Evolutionary conservation across 2,113 vertebrate species (phyloP), one percentile per base, ranked within the genome.

Genomic region (Ranitomeya variabilis): DNA sequence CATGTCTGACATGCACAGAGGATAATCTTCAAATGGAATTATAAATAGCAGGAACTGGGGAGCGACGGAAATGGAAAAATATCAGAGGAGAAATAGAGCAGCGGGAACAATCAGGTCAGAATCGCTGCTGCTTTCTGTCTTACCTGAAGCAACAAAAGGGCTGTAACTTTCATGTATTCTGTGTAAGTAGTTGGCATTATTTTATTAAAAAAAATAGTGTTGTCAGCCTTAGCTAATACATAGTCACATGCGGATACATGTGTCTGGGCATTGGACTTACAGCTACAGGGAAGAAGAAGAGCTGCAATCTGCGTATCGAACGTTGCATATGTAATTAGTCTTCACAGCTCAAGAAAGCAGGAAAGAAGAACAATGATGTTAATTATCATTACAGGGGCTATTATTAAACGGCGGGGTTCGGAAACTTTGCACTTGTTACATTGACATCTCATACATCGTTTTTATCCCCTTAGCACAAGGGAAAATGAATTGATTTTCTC

Each of bases 31-130:
- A 77, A 23, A 16, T 77, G 9, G 19, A 8, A n/a, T 62, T 86
- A 86, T 78, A 86, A 86, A 86, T 86, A 76, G 73, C 73, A 64
- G 55, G 78, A 16, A 10, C 73, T 66, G 57, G 73, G 31, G 23
- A 64, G 71, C n/a, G 26, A 37, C 62, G 62, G 26, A 76, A 86
- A 86, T 23, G n/a, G 51, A 83, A 73, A 86, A 62, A 86, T 76
- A 45, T 86, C n/a, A 51, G 2, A 51, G 18, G 57, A 21, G 64
- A 86, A 31, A 62, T 31, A 74, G n/a, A 83, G 13, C 59, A 66
- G 60, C 5, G 18, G n/a, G 60, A 83, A 69, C 31, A 51, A 2
- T 66, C 11, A 6, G 55, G 83, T 85, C 18, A 59, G 55, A 77
- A 51, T 16, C 4, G 52, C 67, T 85, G 19, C 54, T 21, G 83